Conservation (phyloP, 2,797 vertebrate species). For the Neoniphon sammara region DNA sequence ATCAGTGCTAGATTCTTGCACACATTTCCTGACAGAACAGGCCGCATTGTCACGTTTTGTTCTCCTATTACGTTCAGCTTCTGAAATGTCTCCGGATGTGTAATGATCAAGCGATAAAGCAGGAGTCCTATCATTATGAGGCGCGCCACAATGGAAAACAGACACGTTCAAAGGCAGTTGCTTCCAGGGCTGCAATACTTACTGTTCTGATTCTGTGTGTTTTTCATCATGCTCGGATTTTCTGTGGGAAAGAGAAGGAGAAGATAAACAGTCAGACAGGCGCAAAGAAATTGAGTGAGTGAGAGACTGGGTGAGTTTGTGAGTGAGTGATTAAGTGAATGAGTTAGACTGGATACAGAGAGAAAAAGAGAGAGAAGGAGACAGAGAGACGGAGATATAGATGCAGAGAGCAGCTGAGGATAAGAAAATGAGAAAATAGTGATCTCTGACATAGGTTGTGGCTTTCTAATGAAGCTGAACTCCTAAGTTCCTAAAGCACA, state of each 20-base stretch:
- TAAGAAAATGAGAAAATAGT: conserved; percentile 16
- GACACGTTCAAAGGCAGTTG: not conserved
- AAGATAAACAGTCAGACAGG: conserved; percentile 36
- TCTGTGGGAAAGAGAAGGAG: conserved; percentile 74
- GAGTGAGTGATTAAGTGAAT: conserved; percentile 11
- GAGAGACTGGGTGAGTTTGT: not conserved
- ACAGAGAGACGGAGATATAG: not conserved
- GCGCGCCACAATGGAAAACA: conserved; percentile 8
- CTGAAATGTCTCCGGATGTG: conserved; percentile 7
- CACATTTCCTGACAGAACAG: conserved; percentile 1
- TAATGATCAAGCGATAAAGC: conserved; percentile 19
- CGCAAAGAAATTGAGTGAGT: conserved; percentile 16
- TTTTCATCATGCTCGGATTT: conserved; percentile 88
- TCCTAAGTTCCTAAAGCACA: conserved; percentile 45
- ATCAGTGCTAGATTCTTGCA: conserved; percentile 28
- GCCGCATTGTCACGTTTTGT: conserved; percentile 24
- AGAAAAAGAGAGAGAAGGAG: not conserved
- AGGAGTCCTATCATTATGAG: not conserved
- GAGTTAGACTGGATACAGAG: conserved; percentile 12
- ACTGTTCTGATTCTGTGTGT: conserved; percentile 85
- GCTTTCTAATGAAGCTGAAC: conserved; percentile 59
- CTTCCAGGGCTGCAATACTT: conserved; percentile 70
- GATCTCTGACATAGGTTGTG: conserved; percentile 47
- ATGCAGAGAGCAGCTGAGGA: not conserved
- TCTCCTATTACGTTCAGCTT: not conserved